Evolutionary conservation across 2,888 invertebrate species (phyloP), one percentile per base, ranked within the genome.

Genomic region (Axea sp.): DNA sequence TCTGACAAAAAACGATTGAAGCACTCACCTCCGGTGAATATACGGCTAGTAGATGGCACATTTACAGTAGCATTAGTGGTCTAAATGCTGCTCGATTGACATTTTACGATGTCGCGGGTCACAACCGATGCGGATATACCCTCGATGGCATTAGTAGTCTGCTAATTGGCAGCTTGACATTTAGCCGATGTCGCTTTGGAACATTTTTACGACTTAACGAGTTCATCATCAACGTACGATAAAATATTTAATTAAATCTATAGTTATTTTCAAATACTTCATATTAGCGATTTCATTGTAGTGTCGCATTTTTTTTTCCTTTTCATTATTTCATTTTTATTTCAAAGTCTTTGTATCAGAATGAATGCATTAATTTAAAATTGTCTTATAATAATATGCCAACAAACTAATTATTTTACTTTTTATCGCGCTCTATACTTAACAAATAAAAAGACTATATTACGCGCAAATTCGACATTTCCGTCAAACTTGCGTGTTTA

Each of bases 91-190:
- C 76, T 64, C 77, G 76, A 80, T 80, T 83, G 84, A 81, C 82
- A 83, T 84, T 85, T 84, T 77, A 78, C 76, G 71, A 77, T 78
- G 80, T 79, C 78, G 74, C 80, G 82, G 79, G 76, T 82, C 79
- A 80, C 60, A 73, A 76, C 64, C 79, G 77, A 76, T 73, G 67
- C 55, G 75, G 67, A 73, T 41, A 37, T 72, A 62, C 76, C 76
- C 51, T 55, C 39, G 51, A 43, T 72, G 68, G 77, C 77, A 78
- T 81, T 79, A 83, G 79, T 73, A 75, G 79, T 76, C 76, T 76
- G 67, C 81, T 84, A 84, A 86, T 86, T 83, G 80, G 75, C 76
- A 77, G 51, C 43, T 33, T 81, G 83, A 83, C 83, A 82, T 84
- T 83, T 81, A 64, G 49, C 69, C 75, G 64, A 71, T 71, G 74